Percentiles rank a stretch among this genome's conserved stretches.
phyloP scores from a whole-genome alignment of 2,113 vertebrate species.

The Carassius gibelio region DNA sequence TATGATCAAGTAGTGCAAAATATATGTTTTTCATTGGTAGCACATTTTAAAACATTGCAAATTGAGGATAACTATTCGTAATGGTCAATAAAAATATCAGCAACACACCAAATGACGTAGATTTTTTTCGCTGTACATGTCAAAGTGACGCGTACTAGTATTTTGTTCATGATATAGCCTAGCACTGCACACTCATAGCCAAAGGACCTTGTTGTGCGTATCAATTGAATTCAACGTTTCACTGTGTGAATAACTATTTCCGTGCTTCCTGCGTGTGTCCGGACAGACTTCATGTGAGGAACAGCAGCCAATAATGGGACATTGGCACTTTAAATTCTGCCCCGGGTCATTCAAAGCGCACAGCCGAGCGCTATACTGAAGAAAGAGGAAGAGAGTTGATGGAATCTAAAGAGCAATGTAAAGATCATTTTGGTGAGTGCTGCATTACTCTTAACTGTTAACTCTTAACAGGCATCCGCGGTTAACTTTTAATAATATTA shows the following conservation, averaged over 20 bases:
- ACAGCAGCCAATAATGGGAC: conserved; percentile 62
- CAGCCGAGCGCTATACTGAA: conserved; percentile 63
- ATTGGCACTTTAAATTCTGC: conserved; percentile 65
- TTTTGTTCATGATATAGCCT: not conserved
- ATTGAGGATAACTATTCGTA: not conserved
- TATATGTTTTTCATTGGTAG: not conserved
- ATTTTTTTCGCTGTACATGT: not conserved
- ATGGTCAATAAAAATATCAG: not conserved
- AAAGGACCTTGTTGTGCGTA: conserved; percentile 8
- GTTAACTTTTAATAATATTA: not conserved
- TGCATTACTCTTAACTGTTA: conserved; percentile 37
- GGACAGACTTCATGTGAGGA: conserved; percentile 59
- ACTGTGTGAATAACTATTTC: conserved; percentile 41
- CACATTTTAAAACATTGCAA: conserved; percentile 9
- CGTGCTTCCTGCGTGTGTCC: conserved; percentile 39
- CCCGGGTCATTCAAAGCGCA: conserved; percentile 65
- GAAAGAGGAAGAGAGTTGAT: conserved; percentile 64
- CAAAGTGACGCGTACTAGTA: not conserved
- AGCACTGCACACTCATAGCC: not conserved
- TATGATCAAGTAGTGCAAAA: not conserved
- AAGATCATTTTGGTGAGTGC: conserved; percentile 52
- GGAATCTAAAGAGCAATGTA: conserved; percentile 62
- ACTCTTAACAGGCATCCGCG: conserved; percentile 25
- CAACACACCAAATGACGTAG: not conserved
- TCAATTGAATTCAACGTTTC: conserved; percentile 26